Conservation (phyloP, 2,888 invertebrate genomes). For the Psylliodes chrysocephalus region DNA sequence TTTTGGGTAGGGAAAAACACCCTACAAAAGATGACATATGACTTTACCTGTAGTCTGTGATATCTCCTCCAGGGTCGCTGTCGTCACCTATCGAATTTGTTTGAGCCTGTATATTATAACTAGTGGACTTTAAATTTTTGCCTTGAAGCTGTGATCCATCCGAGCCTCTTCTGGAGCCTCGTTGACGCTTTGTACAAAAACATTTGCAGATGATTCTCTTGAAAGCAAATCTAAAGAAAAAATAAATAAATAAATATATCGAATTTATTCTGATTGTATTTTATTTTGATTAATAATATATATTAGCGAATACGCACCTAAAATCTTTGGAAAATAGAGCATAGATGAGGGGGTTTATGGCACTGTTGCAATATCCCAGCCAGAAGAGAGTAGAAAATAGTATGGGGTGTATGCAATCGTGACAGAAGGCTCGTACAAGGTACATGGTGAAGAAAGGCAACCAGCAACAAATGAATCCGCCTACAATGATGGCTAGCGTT, state of each 20-base stretch:
- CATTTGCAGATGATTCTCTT: slow-evolving; percentile 91
- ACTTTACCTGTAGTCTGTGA: slow-evolving; percentile 67
- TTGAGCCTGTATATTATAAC: slow-evolving; percentile 68
- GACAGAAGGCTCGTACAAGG: slow-evolving; percentile 88
- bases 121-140: slow-evolving; percentile 67
- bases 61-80: slow-evolving; percentile 67
- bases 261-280: no score
- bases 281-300: not conserved
- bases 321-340: slow-evolving; percentile 96
- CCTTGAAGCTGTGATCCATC: slow-evolving; percentile 68
- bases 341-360: slow-evolving; percentile 95
- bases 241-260: no score
- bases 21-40: no score
- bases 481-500: slow-evolving; percentile 96
- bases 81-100: slow-evolving; percentile 69
- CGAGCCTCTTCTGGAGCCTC: slow-evolving; percentile 67
- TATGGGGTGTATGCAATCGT: slow-evolving; percentile 83
- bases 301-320: slow-evolving; percentile 68
- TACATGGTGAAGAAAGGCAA: slow-evolving; percentile 97
- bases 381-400: slow-evolving; percentile 94
- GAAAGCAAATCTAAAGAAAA: slow-evolving; percentile 73
- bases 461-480: slow-evolving; percentile 97
- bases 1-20: no score
- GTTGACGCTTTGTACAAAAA: slow-evolving; percentile 70
- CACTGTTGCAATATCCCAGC: slow-evolving; percentile 97